A percentile compares a stretch with the other conserved stretches of the same genome.
phyloP scores from a whole-genome alignment of 2,797 vertebrate species.

The Myotis daubentonii region DNA sequence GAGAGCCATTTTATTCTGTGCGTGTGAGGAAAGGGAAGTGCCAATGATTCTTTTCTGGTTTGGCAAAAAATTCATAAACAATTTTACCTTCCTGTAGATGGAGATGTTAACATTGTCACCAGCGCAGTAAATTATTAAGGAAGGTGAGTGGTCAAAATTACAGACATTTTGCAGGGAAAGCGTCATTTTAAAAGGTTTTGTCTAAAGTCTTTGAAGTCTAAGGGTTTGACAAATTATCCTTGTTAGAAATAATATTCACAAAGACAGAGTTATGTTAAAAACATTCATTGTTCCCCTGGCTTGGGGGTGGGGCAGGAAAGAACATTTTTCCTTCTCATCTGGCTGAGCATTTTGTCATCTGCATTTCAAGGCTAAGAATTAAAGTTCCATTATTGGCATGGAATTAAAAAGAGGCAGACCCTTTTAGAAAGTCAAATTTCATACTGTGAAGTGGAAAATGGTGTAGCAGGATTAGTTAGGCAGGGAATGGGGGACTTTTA shows the following conservation, averaged over 20 bases:
- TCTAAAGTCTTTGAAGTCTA: conserved; percentile 16
- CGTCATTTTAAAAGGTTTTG: background rate
- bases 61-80: background rate
- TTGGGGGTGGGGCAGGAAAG: background rate
- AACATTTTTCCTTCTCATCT: background rate
- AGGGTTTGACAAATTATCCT: background rate
- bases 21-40: background rate
- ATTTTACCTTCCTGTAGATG: conserved; percentile 17
- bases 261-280: conserved; percentile 2
- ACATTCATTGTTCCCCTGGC: background rate
- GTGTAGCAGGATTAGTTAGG: background rate
- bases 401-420: conserved; percentile 11
- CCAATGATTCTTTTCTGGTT: background rate
- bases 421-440: conserved; percentile 41
- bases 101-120: background rate
- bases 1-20: background rate
- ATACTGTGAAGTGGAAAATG: background rate
- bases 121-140: background rate
- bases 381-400: background rate
- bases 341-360: conserved; percentile 39
- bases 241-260: background rate
- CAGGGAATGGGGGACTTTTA: background rate
- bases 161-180: background rate
- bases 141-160: background rate
- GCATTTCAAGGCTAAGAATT: conserved; percentile 45